These are phyloP conservation scores for Hydropotes inermis DNA, from an alignment of 2,113 vertebrate species.

Conservation along the genomic window DNA sequence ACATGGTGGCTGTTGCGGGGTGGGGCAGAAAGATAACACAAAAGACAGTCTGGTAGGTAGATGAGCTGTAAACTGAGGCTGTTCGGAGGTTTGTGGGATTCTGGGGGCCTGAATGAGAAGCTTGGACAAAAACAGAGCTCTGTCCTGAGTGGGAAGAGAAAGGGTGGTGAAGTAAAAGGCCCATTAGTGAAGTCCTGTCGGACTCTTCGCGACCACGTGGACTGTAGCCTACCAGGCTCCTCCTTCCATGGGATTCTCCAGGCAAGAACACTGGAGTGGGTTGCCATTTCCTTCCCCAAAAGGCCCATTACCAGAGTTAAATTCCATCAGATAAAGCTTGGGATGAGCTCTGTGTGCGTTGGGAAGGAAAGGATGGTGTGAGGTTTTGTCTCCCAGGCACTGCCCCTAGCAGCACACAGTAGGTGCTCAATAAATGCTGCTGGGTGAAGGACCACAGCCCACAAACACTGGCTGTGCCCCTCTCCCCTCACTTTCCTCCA, in stretches of 20 bases:
- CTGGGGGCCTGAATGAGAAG: fast-evolving
- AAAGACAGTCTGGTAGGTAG: neutral
- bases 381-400: neutral
- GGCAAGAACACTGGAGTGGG: too few relatives aligned
- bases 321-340: too few relatives aligned
- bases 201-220: too few relatives aligned
- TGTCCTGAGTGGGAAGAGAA: fast-evolving
- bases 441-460: neutral
- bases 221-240: too few relatives aligned
- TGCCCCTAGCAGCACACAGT: neutral
- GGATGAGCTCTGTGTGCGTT: neutral
- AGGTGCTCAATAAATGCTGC: neutral
- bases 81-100: neutral
- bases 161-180: neutral
- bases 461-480: neutral
- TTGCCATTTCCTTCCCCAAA: too few relatives aligned
- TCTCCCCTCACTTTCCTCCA: neutral
- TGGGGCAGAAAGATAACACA: neutral
- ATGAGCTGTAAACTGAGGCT: neutral
- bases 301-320: neutral
- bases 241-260: too few relatives aligned
- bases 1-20: neutral
- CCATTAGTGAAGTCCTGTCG: too few relatives aligned
- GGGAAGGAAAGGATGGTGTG: fast-evolving
- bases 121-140: neutral